These are phyloP conservation scores for Eupithecia pulchellata DNA, from an alignment of 2,888 invertebrate species.

Conservation along the genomic window DNA sequence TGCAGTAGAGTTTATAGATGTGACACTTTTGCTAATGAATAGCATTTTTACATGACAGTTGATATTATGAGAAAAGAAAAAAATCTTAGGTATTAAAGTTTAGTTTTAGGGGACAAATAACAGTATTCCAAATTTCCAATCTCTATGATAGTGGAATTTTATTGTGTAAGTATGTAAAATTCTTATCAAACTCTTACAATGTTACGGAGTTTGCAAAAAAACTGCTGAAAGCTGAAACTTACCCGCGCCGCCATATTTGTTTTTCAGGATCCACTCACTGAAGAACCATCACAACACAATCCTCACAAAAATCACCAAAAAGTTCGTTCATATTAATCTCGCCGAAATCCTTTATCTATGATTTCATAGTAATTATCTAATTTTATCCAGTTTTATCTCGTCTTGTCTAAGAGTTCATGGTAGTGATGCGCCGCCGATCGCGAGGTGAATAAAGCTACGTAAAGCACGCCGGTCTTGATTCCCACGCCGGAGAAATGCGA, in stretches of 20 bases:
- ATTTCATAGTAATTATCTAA: neutral
- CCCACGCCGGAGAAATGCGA: constrained; percentile 83
- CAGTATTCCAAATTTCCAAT: neutral
- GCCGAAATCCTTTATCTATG: neutral
- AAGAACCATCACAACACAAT: constrained; percentile 76
- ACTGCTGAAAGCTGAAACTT: constrained; percentile 48
- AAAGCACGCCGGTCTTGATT: constrained; percentile 74
- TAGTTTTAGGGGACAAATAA: too few relatives aligned
- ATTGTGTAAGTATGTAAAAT: neutral
- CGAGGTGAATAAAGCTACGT: constrained; percentile 65
- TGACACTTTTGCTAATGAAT: neutral
- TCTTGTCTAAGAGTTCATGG: constrained; percentile 41
- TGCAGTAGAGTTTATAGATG: neutral
- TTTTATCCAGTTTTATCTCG: neutral
- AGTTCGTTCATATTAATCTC: constrained; percentile 17
- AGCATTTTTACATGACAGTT: neutral
- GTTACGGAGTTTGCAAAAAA: neutral
- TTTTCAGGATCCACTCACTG: constrained; percentile 65
- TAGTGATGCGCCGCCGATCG: constrained; percentile 64
- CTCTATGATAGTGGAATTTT: too few relatives aligned
- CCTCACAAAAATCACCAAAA: constrained; percentile 52
- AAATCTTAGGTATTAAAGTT: too few relatives aligned
- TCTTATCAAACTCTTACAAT: neutral
- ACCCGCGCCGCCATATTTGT: constrained; percentile 61
- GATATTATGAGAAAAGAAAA: neutral